Percentiles rank a stretch among this genome's conserved stretches.
phyloP scores from a whole-genome alignment of 92 coral and sea anemone species.

The Hydrozoanthus gracilis region DNA sequence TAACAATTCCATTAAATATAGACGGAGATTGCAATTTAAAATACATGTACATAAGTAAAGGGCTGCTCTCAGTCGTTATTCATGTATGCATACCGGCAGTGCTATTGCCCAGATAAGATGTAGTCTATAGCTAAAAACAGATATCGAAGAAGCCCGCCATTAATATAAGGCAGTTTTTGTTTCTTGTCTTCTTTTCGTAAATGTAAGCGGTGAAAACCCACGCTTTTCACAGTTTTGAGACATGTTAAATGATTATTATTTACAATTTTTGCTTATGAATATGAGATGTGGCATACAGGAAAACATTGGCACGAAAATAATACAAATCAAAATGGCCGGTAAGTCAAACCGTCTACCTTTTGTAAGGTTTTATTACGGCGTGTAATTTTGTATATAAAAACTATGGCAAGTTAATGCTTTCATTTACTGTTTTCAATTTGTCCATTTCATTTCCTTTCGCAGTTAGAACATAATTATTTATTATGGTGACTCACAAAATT shows the following conservation, averaged over 20 bases:
- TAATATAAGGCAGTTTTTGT: no score
- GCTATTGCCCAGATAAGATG: slow-evolving; percentile 68
- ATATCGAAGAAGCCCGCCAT: no score
- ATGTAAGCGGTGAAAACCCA: no score
- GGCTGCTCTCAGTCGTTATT: slow-evolving; percentile 77
- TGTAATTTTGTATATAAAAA: neutral
- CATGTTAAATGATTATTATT: neutral
- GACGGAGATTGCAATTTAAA: slow-evolving; percentile 78
- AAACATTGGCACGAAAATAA: neutral
- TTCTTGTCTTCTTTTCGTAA: no score
- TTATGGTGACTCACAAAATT: neutral
- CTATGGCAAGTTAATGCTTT: neutral
- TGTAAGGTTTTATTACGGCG: no score
- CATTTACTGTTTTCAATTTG: neutral
- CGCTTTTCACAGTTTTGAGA: neutral
- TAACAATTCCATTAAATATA: slow-evolving; percentile 98
- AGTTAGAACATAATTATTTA: neutral
- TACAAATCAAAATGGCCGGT: neutral
- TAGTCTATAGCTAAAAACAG: no score
- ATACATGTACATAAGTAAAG: slow-evolving; percentile 88
- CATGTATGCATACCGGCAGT: slow-evolving; percentile 96
- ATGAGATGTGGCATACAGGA: neutral
- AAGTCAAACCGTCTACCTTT: neutral
- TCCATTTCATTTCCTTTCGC: neutral
- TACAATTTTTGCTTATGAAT: neutral